Base-by-base conservation (phyloP, 1,140 invertebrate genomes). In the Drosophila novamexicana region DNA sequence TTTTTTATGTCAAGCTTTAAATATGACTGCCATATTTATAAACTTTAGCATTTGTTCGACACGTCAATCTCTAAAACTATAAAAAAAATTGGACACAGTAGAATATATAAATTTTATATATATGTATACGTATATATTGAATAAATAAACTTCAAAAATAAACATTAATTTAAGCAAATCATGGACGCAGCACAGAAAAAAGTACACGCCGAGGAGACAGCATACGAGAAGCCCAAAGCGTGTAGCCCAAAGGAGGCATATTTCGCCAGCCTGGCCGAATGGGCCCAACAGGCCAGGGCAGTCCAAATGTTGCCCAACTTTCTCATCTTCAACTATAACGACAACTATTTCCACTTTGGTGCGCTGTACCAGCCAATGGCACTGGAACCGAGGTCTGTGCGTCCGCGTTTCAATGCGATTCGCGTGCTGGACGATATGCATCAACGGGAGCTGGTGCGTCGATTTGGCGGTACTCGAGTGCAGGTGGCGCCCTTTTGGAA, bases 401-500 rank as follows among this genome's bases (percentile, higher is more conserved):
- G 36, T 7, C 59, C 45, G 8, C 47, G 18, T 0, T 42, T 52
- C 45, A 12, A 14, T 18, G 8, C 7, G 3, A 14, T 52, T 2
- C 34, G 12, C 6, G n/a, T 29, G 18, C 39, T 53, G 32, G 14
- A 47, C 14, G 59, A 12, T 3, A 22, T 6, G 1, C 16, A 29
- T 6, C 49, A 62, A 1, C 16, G 36, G 34, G 40, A 22, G 9
- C 7, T 63, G 7, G 47, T 70, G 0, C 40, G 14, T 1, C 9
- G 18, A 7, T 54, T 14, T 22, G 49, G 32, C 2, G 49, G 67
- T 0, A 16, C 4, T 0, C 39, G 53, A 14, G 44, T 53, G 18
- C 7, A 63, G 3, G 42, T 52, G 0, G 59, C 67, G 1, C 49
- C 67, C 0, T 70, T 70, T 2, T 70, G 67, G 67, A 70, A 54